Base-by-base conservation (phyloP, 2,797 vertebrate genomes). In the Phylloscopus collybita region DNA sequence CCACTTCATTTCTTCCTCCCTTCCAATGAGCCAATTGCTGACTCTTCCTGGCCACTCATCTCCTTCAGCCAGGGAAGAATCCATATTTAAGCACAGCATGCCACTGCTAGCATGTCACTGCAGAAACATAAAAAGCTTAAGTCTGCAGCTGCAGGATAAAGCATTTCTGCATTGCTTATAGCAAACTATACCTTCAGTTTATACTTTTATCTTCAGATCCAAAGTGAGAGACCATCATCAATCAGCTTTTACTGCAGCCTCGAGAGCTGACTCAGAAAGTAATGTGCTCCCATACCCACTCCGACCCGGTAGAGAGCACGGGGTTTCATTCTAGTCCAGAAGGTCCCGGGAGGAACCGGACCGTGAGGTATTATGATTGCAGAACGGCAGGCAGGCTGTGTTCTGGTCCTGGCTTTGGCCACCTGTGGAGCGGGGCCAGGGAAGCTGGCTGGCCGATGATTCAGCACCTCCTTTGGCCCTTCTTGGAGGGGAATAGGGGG, bases 351-450 rank as follows among this genome's bases (percentile, higher is more conserved):
- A 62, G 25, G 36, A 80, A 9, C 36, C 17, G 29, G 42, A 10
- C 38, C 3, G 0, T 27, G 34, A 15, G 1, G 15, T 13, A 7
- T 1, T 1, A 2, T 1, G 21, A 30, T 23, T 69, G 59, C 54
- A 42, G 81, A 61, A 45, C 0, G 10, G 3, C 6, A 2, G 27
- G 50, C 71, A 67, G 69, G n/a, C 76, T 54, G 69, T 15, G 45
- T 38, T 56, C 76, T 11, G 69, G 56, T 51, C 38, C 56, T 51
- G 16, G 32, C 65, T 50, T 32, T 19, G 38, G 32, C 54, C 78
- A 47, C 59, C 12, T 32, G 56, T 47, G 74, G 67, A 92, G 11
- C 9, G 1, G 34, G 34, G 80, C 80, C 42, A 36, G 51, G 47
- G 25, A 69, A 36, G 66, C 61, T 30, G 40, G 13, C 30, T 19